Base-by-base conservation (phyloP, 2,113 vertebrate genomes). In the pig (Sus scrofa) region DNA sequence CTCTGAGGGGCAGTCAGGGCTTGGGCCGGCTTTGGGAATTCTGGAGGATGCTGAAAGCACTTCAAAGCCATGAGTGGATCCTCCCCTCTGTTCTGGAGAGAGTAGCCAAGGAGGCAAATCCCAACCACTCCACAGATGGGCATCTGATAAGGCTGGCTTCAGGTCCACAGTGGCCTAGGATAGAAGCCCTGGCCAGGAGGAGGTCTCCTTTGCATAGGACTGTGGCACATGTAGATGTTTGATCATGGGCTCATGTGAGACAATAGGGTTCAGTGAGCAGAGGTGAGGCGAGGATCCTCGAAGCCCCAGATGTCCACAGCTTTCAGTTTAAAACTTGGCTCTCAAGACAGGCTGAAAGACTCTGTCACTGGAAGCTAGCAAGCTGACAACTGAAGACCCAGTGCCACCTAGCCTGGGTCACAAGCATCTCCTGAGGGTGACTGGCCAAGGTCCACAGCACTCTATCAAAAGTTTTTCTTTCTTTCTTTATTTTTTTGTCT, bases 21-120 rank as follows among this genome's bases (percentile, higher is more conserved):
- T 82, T 54, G 50, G 37, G 20, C 8, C 56, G 84, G 7, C n/a
- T 65, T 73, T 77, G 50, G 50, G 26, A 89, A 90, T 90, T 95
- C 32, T 63, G 65, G 60, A 95, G 39, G 6, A 44, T 88, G 3
- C 32, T 22, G 50, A 44, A 73, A 93, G 50, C 50, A 82, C 71
- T 92, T 96, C 79, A 54, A 73, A 89, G 37, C 44, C 82, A 88
- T 16, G 54, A 85, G 30, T 15, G 89, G 27, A 81, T 65, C 52
- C 27, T 4, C 2, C 14, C 0, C 7, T 27, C 14, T 65, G 5
- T 19, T 71, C 92, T 62, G 26, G 30, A 54, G 32, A 63, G 44
- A 78, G 16, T 2, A 8, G 24, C 52, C 50, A 67, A 20, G 4
- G 5, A 32, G 30, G 5, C n/a, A 54, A 7, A 54, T 30, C 32